These are phyloP conservation scores for Ophthalmolycus amberensis DNA, from an alignment of 2,113 vertebrate genomes.

Conservation along the genomic window DNA sequence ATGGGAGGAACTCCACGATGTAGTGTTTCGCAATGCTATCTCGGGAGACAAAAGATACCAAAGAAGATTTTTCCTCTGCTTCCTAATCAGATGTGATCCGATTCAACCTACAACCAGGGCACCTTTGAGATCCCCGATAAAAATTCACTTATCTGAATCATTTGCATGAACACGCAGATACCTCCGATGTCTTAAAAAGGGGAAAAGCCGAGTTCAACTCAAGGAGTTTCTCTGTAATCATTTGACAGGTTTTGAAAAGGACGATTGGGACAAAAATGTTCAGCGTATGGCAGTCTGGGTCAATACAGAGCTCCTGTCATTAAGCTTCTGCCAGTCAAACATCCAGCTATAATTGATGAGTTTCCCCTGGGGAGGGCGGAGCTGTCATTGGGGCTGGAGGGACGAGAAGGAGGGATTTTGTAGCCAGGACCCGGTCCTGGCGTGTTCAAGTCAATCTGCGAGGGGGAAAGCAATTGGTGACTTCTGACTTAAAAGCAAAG, in stretches of 20 bases:
- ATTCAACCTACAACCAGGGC: slow-evolving; percentile 56
- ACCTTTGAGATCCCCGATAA: slow-evolving; percentile 61
- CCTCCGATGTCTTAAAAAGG: slow-evolving; percentile 18
- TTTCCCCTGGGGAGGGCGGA: slow-evolving; percentile 71
- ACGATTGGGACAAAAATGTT: slow-evolving; percentile 72
- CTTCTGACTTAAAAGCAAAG: slow-evolving; percentile 61
- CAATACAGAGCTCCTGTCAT: slow-evolving; percentile 83
- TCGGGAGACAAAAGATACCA: slow-evolving; percentile 57
- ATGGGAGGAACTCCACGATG: slow-evolving; percentile 60
- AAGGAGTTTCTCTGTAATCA: slow-evolving; percentile 55
- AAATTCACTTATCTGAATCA: slow-evolving; percentile 58
- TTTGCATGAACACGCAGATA: slow-evolving; percentile 52
- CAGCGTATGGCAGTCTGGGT: slow-evolving; percentile 77
- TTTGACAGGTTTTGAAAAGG: slow-evolving; percentile 76
- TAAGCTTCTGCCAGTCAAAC: slow-evolving; percentile 84
- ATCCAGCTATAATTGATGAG: slow-evolving; percentile 84
- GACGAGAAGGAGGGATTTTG: slow-evolving; percentile 55
- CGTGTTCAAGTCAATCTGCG: slow-evolving; percentile 28
- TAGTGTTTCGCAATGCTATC: slow-evolving; percentile 53
- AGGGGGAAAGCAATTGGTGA: slow-evolving; percentile 46
- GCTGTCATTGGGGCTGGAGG: slow-evolving; percentile 69
- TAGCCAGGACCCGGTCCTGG: slow-evolving; percentile 43
- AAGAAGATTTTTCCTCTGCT: slow-evolving; percentile 47
- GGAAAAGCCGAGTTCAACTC: slow-evolving; percentile 23
- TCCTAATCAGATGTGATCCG: slow-evolving; percentile 64